A percentile compares a stretch with the other conserved stretches of the same genome.
These are phyloP conservation scores for Sinopyrophorus schimmeli DNA, from an alignment of 2,888 invertebrate species.

Conservation along the genomic window DNA sequence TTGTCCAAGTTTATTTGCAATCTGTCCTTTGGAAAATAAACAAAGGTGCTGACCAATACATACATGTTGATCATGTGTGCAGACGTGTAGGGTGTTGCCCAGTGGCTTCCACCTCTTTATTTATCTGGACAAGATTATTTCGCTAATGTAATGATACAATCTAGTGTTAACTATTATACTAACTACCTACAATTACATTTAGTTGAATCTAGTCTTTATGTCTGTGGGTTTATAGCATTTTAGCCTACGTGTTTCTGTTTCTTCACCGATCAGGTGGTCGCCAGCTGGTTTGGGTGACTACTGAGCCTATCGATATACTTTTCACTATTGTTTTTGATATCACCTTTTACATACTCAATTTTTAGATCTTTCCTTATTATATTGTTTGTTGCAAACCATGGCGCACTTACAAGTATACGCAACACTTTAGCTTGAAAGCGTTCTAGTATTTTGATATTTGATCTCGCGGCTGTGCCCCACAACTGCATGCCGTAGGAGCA, in stretches of 20 bases:
- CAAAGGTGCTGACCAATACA: neutral
- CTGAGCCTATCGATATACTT: constrained; percentile 3
- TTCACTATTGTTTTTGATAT: constrained; percentile 11
- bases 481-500: neutral
- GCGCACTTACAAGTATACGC: neutral
- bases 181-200: too few relatives aligned
- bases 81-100: neutral
- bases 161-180: too few relatives aligned
- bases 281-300: neutral
- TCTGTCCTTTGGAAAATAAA: neutral
- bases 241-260: constrained; percentile 1
- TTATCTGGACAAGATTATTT: neutral
- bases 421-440: constrained; percentile 1
- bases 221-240: constrained; percentile 5
- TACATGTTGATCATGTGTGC: neutral
- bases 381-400: constrained; percentile 14
- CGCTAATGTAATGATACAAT: neutral
- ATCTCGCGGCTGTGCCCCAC: constrained; percentile 1
- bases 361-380: constrained; percentile 6
- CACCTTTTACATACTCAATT: constrained; percentile 5
- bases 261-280: constrained; percentile 3
- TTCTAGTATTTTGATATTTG: constrained; percentile 2
- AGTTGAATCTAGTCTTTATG: too few relatives aligned
- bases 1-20: constrained; percentile 1
- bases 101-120: too few relatives aligned